These are phyloP conservation scores for Brienomyrus brachyistius DNA, from an alignment of 2,113 vertebrate species.

Conservation along the genomic window DNA sequence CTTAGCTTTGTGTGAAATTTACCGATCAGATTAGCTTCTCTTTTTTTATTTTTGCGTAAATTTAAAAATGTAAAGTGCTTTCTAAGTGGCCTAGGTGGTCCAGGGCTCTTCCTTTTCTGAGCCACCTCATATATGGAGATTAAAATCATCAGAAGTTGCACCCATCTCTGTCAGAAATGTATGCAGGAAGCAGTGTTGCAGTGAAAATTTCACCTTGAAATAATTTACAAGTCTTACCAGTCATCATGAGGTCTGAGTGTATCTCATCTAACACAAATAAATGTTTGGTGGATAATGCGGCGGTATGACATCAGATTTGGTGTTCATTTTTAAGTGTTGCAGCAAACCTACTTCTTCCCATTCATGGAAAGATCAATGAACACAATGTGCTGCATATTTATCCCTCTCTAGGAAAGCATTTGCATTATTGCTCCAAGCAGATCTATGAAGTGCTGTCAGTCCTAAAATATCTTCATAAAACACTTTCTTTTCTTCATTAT, in stretches of 20 bases:
- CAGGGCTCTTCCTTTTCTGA: slow-evolving; percentile 18
- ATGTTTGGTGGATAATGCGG: slow-evolving; percentile 20
- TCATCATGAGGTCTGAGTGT: slow-evolving; percentile 15
- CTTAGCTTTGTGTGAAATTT: background rate
- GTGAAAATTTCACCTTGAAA: slow-evolving; percentile 22
- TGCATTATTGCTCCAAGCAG: background rate
- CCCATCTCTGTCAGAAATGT: slow-evolving; percentile 26
- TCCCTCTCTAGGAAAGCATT: background rate
- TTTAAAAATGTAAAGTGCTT: background rate
- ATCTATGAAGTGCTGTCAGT: background rate
- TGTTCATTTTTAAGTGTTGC: slow-evolving; percentile 2
- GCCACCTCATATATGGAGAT: slow-evolving; percentile 21
- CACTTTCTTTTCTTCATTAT: slow-evolving; percentile 3
- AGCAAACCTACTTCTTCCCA: slow-evolving; percentile 11
- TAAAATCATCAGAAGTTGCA: slow-evolving; percentile 15
- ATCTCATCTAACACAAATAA: slow-evolving; percentile 11
- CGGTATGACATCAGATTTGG: slow-evolving; percentile 16
- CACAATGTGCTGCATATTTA: background rate
- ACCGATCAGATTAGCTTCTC: background rate
- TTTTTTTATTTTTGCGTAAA: background rate
- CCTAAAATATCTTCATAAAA: slow-evolving; percentile 32
- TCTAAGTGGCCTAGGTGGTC: background rate
- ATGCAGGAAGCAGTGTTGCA: slow-evolving; percentile 5
- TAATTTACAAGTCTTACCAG: slow-evolving; percentile 22
- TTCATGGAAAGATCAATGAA: background rate